Evolutionary conservation across 2,888 invertebrate species (phyloP), one percentile per base, ranked within the genome.

Genomic region (Strigamia maritima): DNA sequence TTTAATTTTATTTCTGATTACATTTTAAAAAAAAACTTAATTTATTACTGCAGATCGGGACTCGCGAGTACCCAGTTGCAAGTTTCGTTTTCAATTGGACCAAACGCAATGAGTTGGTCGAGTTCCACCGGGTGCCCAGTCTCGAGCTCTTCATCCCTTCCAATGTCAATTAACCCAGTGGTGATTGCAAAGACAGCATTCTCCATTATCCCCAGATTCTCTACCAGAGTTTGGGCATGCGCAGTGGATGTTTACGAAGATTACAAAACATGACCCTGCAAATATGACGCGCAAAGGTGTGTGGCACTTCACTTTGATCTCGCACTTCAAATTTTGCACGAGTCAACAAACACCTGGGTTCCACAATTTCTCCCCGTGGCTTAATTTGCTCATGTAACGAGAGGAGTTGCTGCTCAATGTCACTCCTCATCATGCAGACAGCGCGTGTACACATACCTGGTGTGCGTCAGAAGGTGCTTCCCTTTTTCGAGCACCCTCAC

Each of bases 371-470:
- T 70, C 28, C 70, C 70, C 28, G 28, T 70, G 70, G 70, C 70
- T 70, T 70, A 70, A 70, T 70, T 70, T 70, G 26, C 28, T 70
- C 70, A 70, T 70, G 70, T 70, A 70, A 70, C 70, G 70, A 70
- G 70, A 70, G 70, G 70, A 70, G 70, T 28, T 70, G 26, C 70
- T 70, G 70, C 70, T 70, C 70, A 70, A 70, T 70, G 70, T 70
- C 70, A 70, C 70, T 70, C 28, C 28, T 26, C 70, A 70, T 70
- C 70, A 70, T 16, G 70, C 28, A 70, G 70, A 70, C 70, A 70
- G 70, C 70, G 70, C 70, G 70, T 70, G 70, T 70, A 70, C 70
- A 70, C 70, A 70, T 70, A 70, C 70, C 70, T 70, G 70, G 70
- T 70, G 70, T 70, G 70, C 70, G 70, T 70, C 70, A 70, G 28